Evolutionary conservation across 2,888 invertebrate genomes (phyloP).

Genomic region (Dynastes grantii): DNA sequence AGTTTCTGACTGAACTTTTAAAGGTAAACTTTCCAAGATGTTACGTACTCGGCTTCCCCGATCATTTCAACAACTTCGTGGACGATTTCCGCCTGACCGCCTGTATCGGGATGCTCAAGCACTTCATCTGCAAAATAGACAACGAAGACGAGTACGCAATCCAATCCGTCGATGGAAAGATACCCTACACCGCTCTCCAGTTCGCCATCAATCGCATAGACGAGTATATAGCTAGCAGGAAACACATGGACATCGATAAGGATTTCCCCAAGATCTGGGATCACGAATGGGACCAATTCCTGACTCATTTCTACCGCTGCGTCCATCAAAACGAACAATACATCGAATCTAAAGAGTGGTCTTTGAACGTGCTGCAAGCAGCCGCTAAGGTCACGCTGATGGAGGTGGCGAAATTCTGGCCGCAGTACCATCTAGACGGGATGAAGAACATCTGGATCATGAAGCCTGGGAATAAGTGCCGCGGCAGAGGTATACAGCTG

Average conservation of each 20-base stretch:
- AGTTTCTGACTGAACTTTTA: not conserved
- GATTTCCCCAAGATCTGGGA: constrained; percentile 79
- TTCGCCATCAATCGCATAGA: constrained; percentile 87
- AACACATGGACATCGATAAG: constrained; percentile 84
- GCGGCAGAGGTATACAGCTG: constrained; percentile 91
- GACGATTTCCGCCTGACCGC: constrained; percentile 94
- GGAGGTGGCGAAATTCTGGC: constrained; percentile 82
- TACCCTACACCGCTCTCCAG: constrained; percentile 84
- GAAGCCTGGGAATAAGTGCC: constrained; percentile 92
- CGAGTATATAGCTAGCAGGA: constrained; percentile 82
- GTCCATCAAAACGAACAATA: constrained; percentile 76
- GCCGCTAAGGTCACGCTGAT: constrained; percentile 77
- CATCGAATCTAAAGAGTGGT: constrained; percentile 58
- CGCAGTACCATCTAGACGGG: constrained; percentile 89
- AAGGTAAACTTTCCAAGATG: constrained; percentile 87
- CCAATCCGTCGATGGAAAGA: constrained; percentile 76
- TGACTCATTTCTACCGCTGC: constrained; percentile 79
- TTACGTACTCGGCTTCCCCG: constrained; percentile 83
- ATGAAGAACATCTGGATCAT: constrained; percentile 94
- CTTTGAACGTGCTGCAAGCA: constrained; percentile 61
- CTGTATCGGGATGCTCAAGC: constrained; percentile 87
- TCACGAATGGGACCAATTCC: constrained; percentile 92
- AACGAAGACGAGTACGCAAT: constrained; percentile 74
- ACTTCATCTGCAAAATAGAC: constrained; percentile 75
- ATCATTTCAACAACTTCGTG: constrained; percentile 86